Evolutionary conservation across 2,888 invertebrate species (phyloP).

Genomic region (Rhagophthalmus giganteus): DNA sequence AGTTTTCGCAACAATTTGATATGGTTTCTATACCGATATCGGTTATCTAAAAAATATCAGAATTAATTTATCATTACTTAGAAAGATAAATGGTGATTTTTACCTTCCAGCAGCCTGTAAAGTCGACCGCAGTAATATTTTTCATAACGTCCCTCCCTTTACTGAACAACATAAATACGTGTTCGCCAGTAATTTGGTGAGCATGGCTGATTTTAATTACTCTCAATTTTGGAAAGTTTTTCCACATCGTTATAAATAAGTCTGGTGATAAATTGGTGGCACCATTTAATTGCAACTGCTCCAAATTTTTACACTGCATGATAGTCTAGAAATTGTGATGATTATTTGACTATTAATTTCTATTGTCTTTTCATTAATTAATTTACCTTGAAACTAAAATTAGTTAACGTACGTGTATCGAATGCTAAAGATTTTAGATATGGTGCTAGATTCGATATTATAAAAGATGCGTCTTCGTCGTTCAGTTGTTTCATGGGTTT

Average conservation of each 20-base stretch:
- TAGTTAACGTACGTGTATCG: constrained; percentile 36
- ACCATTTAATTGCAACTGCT: constrained; percentile 35
- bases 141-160: constrained; percentile 28
- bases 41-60: constrained; percentile 27
- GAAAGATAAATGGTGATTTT: too few species aligned
- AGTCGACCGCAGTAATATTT: constrained; percentile 36
- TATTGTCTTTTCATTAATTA: too few species aligned
- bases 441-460: constrained; percentile 34
- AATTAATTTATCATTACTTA: neutral
- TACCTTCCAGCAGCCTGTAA: constrained; percentile 39
- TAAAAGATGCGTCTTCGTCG: constrained; percentile 39
- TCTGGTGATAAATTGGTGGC: constrained; percentile 38
- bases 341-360: too few species aligned
- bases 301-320: constrained; percentile 35
- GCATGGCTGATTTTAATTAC: constrained; percentile 38
- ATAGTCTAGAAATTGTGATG: too few species aligned
- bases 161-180: constrained; percentile 32
- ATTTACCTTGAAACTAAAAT: constrained; percentile 35
- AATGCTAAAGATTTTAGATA: constrained; percentile 36
- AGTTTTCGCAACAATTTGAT: constrained; percentile 33
- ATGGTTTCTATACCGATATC: constrained; percentile 35
- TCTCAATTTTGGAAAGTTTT: constrained; percentile 33
- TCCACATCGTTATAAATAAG: constrained; percentile 34
- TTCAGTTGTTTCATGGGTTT: constrained; percentile 30
- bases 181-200: constrained; percentile 34